phyloP scores from a whole-genome alignment of 2,113 vertebrate species.

The Henicopernis longicauda region DNA sequence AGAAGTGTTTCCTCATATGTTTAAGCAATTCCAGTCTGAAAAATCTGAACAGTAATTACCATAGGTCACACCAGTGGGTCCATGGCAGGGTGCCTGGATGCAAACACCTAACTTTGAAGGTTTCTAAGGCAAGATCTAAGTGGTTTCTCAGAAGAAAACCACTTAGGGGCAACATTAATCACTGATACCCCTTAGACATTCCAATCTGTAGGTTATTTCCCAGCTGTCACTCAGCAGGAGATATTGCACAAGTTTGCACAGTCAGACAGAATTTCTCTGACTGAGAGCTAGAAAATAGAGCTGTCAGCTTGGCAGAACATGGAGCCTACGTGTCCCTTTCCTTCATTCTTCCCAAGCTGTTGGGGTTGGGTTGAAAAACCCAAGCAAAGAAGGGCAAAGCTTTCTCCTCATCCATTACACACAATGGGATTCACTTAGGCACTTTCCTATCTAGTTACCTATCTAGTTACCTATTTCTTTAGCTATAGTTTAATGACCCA shows the following conservation, averaged over 20 bases:
- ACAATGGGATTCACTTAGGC: not conserved
- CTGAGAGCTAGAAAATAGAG: not conserved
- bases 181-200: not conserved
- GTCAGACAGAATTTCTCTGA: constrained; percentile 14
- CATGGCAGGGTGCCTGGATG: not conserved
- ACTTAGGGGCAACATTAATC: constrained; percentile 38
- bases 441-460: not conserved
- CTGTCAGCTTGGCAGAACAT: not conserved
- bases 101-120: not conserved
- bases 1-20: not conserved
- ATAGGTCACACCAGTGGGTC: not conserved
- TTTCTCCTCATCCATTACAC: not conserved
- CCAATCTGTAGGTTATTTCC: constrained; percentile 47
- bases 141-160: not conserved
- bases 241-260: constrained; percentile 18
- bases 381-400: not conserved
- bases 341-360: not conserved
- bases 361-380: not conserved
- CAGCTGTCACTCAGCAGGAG: constrained; percentile 32
- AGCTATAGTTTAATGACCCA: not conserved
- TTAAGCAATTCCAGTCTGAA: not conserved
- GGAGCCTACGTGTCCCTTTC: not conserved
- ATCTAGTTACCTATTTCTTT: not conserved
- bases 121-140: not conserved
- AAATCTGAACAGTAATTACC: not conserved